Conservation (phyloP, 2,113 vertebrate species). For the Rana temporaria region DNA sequence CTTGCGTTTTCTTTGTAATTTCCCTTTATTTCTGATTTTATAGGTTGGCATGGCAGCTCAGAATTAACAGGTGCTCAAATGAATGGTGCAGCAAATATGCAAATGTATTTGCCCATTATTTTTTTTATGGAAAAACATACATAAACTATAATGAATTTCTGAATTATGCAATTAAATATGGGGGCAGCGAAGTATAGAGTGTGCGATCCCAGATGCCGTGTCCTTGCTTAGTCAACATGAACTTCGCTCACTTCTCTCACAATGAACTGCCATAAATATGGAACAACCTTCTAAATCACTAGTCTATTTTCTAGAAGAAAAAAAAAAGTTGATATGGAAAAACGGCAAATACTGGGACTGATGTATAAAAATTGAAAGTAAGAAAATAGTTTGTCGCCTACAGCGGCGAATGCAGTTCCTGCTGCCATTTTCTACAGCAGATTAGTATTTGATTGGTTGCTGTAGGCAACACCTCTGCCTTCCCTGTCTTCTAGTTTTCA, state of each 20-base stretch:
- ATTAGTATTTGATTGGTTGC: no score
- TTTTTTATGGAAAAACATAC: slow-evolving; percentile 22
- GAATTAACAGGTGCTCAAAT: slow-evolving; percentile 9
- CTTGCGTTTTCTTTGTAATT: not conserved
- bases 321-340: no score
- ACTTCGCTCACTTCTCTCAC: not conserved
- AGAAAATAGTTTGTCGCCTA: no score
- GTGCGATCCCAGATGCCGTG: not conserved
- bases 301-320: no score
- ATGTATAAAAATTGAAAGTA: no score
- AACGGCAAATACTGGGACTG: no score
- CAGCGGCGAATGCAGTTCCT: no score
- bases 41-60: not conserved
- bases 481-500: no score
- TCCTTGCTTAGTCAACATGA: slow-evolving; percentile 18
- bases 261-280: not conserved
- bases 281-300: no score
- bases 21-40: slow-evolving; percentile 17
- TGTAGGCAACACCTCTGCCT: no score
- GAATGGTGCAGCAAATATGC: slow-evolving; percentile 14
- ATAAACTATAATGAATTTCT: slow-evolving; percentile 31
- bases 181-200: not conserved
- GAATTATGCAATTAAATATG: slow-evolving; percentile 1
- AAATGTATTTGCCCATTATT: slow-evolving; percentile 30
- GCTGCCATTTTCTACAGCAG: no score